These are phyloP conservation scores for Mobula birostris DNA, from an alignment of 2,113 vertebrate genomes.

Conservation along the genomic window DNA sequence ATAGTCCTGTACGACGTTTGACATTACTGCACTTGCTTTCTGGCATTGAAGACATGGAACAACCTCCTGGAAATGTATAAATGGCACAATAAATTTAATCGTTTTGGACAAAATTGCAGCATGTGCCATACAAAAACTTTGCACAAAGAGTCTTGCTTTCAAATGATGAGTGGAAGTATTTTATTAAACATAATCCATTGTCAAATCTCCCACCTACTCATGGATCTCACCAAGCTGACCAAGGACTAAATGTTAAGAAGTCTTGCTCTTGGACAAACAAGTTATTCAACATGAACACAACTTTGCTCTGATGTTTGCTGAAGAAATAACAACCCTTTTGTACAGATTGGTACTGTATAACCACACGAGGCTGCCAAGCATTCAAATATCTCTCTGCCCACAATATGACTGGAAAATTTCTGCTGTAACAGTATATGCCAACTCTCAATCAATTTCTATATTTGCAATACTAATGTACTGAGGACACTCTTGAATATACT, in stretches of 20 bases:
- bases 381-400: conserved; percentile 8
- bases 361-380: conserved; percentile 19
- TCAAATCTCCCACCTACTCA: background rate
- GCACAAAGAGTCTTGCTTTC: background rate
- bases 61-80: too few relatives aligned
- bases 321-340: conserved; percentile 14
- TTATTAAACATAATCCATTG: background rate
- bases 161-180: background rate
- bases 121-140: background rate
- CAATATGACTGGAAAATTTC: background rate
- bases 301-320: background rate
- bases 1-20: too few relatives aligned
- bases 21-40: too few relatives aligned
- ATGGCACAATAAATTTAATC: too few relatives aligned
- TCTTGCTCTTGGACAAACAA: background rate
- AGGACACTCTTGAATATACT: background rate
- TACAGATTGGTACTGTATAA: conserved; percentile 27
- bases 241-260: background rate
- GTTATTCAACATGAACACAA: conserved; percentile 1
- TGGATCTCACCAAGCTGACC: background rate
- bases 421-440: background rate
- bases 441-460: background rate
- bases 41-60: too few relatives aligned
- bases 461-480: background rate
- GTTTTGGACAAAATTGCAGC: too few relatives aligned